Percentiles rank a stretch among this genome's conserved stretches.
Evolutionary conservation across 2,113 vertebrate genomes (phyloP).

Genomic region (Platysteira castanea): DNA sequence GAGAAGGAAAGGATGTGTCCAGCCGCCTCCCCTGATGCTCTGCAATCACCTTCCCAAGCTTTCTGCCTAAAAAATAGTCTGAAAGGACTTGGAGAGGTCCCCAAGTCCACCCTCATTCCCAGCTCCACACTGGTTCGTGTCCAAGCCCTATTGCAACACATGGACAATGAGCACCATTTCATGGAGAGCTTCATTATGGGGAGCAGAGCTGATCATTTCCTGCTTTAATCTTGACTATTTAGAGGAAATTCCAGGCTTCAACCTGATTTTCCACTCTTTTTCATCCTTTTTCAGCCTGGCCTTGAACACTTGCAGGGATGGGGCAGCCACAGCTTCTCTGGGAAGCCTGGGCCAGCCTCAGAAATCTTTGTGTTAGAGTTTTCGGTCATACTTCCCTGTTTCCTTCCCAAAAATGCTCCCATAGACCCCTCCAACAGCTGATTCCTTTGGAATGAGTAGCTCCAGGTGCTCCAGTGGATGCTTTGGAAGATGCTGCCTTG

Average conservation of each 20-base stretch:
- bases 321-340: neutral
- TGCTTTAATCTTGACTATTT: neutral
- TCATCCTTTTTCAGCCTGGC: neutral
- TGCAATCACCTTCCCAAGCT: neutral
- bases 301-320: neutral
- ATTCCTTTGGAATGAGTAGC: neutral
- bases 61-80: neutral
- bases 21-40: neutral
- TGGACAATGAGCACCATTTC: neutral
- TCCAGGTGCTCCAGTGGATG: conserved; percentile 9
- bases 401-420: neutral
- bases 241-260: neutral
- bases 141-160: neutral
- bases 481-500: neutral
- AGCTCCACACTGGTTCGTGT: rapidly evolving
- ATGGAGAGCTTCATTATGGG: neutral
- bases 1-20: neutral
- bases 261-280: neutral
- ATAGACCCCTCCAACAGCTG: neutral
- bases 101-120: rapidly evolving
- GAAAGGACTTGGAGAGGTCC: neutral
- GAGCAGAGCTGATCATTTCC: neutral
- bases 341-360: neutral
- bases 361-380: neutral
- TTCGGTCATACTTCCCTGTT: neutral